Conservation (phyloP, 2,888 invertebrate genomes). For the Allygus modestus region DNA sequence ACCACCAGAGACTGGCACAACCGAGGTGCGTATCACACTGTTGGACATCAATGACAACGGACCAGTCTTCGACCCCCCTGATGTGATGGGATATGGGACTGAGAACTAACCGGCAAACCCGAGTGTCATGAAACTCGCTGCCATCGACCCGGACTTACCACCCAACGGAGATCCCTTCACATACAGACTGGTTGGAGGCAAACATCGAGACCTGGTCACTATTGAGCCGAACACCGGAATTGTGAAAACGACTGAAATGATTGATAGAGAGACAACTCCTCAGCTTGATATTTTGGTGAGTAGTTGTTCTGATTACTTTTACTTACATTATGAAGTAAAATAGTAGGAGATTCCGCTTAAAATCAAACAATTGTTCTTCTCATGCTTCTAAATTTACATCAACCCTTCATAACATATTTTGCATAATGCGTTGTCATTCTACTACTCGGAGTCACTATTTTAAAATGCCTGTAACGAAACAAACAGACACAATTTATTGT, state of each 20-base stretch:
- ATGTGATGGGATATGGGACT: slow-evolving; percentile 85
- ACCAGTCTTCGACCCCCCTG: slow-evolving; percentile 86
- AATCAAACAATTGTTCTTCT: too few species aligned
- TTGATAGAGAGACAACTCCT: slow-evolving; percentile 90
- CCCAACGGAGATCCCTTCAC: slow-evolving; percentile 95
- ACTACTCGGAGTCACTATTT: too few species aligned
- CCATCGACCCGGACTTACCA: slow-evolving; percentile 92
- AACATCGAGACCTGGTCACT: slow-evolving; percentile 85
- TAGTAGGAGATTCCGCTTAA: too few species aligned
- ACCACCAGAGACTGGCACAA: slow-evolving; percentile 95
- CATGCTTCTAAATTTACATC: too few species aligned
- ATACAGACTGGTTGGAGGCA: slow-evolving; percentile 87
- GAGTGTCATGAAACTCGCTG: slow-evolving; percentile 89
- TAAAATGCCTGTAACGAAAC: too few species aligned
- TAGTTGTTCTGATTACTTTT: slow-evolving; percentile 59
- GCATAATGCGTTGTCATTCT: too few species aligned
- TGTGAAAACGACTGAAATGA: slow-evolving; percentile 85
- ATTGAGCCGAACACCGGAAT: slow-evolving; percentile 89
- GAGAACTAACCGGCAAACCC: slow-evolving; percentile 93
- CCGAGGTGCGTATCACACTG: slow-evolving; percentile 87
- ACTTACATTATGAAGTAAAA: too few species aligned
- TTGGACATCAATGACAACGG: slow-evolving; percentile 96
- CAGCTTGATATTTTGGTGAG: slow-evolving; percentile 82
- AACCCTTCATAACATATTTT: too few species aligned
- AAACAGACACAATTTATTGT: too few species aligned